Evolutionary conservation across 1,140 invertebrate genomes (phyloP), one percentile per base, ranked within the genome.

Genomic region (Oedothorax gibbosus): DNA sequence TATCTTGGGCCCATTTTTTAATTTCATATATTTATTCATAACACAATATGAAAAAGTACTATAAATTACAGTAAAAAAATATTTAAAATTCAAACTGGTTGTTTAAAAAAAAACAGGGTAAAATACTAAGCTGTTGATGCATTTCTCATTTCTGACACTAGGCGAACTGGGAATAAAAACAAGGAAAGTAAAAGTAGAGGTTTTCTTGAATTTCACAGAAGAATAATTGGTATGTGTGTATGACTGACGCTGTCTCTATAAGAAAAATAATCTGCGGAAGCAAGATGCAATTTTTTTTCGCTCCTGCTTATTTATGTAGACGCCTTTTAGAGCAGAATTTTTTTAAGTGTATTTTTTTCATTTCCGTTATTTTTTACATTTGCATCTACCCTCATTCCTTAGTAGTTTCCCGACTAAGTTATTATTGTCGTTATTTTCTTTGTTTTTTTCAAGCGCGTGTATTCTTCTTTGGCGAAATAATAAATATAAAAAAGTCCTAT

Each of bases 341-440:
- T 66, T 79, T 79, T 79, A 51, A 56, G 21, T 77, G 18, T 77
- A 49, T 77, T 78, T 78, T 76, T 73, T 75, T 75, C n/a, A 76
- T 71, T 71, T 51, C 54, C 69, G 51, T 71, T 57, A 75, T 75
- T 75, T 75, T 75, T 77, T 77, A 77, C 65, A 15, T 77, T 77
- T 77, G 15, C 51, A 50, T 77, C 75, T 35, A 64, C 75, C 56
- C 69, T 71, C 69, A 71, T 49, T 75, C 18, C 56, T 75, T 57
- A 20, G 72, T 75, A 75, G 11, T 21, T 18, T 49, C 35, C 21
- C 72, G 21, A 57, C 54, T 57, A 15, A 57, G 72, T 49, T 75
- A 75, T 75, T 75, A 71, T 71, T 71, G 54, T 71, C 53, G 53
- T 71, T 60, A 60, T 60, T 60, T 14, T 60, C 18, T 66, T 7